Conservation (phyloP, 2,888 invertebrate species). For the Pseudococcus longispinus region DNA sequence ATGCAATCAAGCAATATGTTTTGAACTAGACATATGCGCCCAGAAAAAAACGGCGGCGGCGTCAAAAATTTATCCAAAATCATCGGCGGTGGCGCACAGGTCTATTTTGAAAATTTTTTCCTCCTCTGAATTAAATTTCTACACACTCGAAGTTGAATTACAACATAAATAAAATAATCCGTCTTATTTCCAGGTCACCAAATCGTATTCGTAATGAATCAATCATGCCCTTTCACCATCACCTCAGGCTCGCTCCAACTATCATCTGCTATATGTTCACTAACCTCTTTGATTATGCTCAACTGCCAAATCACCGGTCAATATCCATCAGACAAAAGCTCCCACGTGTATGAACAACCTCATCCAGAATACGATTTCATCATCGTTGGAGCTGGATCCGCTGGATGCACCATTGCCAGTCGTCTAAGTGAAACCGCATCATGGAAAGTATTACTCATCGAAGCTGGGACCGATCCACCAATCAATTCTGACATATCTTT, state of each 20-base stretch:
- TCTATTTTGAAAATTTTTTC: no score
- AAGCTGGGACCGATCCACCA: slow-evolving; percentile 66
- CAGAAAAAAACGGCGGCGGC: no score
- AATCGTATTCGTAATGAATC: neutral
- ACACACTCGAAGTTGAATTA: no score
- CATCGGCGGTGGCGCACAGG: no score
- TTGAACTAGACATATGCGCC: no score
- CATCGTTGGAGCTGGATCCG: slow-evolving; percentile 61
- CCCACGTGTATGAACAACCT: neutral
- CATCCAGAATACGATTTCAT: slow-evolving; percentile 59
- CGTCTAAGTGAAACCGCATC: slow-evolving; percentile 64
- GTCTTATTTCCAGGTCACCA: neutral
- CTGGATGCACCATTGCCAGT: slow-evolving; percentile 64
- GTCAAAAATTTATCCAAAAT: no score
- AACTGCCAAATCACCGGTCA: neutral
- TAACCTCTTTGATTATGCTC: neutral
- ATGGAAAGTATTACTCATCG: slow-evolving; percentile 66
- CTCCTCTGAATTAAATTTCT: no score
- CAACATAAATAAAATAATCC: no score
- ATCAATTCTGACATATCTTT: slow-evolving; percentile 64
- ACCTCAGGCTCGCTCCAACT: neutral
- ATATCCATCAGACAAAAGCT: neutral
- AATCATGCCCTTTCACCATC: neutral
- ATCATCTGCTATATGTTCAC: neutral
- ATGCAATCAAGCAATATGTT: no score